These are phyloP conservation scores for Tachysurus fulvidraco DNA, from an alignment of 2,113 vertebrate genomes.

Conservation along the genomic window DNA sequence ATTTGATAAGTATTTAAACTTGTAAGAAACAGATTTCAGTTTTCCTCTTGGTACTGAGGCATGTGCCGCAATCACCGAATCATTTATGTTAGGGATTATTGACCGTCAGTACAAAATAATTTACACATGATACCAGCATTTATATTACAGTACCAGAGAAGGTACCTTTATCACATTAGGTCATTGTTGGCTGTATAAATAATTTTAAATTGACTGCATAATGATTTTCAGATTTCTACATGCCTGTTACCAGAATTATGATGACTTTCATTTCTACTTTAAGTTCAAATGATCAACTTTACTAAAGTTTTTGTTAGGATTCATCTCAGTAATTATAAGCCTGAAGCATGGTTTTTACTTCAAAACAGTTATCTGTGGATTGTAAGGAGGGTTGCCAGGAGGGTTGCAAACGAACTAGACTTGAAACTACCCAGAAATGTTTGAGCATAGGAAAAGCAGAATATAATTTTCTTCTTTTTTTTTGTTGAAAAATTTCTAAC, in stretches of 20 bases:
- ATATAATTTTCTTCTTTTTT: background rate
- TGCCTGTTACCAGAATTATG: background rate
- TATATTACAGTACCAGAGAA: background rate
- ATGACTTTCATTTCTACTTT: background rate
- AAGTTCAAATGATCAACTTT: background rate
- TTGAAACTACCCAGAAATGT: background rate
- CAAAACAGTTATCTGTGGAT: background rate
- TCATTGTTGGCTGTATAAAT: background rate
- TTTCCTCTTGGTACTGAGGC: background rate
- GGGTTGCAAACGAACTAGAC: background rate
- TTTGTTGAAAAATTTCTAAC: background rate
- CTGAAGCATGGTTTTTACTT: too few relatives aligned
- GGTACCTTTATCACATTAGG: too few relatives aligned
- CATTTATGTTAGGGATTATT: background rate
- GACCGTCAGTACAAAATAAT: background rate
- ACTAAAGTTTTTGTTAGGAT: background rate
- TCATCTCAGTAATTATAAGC: background rate
- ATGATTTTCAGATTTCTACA: background rate
- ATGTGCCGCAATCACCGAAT: background rate
- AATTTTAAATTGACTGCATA: too few relatives aligned
- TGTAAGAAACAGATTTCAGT: background rate
- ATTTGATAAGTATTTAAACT: background rate
- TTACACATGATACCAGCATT: background rate
- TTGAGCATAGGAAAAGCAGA: background rate
- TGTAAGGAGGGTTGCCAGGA: background rate